phyloP scores from a whole-genome alignment of 2,888 invertebrate genomes.

The Timema podura region DNA sequence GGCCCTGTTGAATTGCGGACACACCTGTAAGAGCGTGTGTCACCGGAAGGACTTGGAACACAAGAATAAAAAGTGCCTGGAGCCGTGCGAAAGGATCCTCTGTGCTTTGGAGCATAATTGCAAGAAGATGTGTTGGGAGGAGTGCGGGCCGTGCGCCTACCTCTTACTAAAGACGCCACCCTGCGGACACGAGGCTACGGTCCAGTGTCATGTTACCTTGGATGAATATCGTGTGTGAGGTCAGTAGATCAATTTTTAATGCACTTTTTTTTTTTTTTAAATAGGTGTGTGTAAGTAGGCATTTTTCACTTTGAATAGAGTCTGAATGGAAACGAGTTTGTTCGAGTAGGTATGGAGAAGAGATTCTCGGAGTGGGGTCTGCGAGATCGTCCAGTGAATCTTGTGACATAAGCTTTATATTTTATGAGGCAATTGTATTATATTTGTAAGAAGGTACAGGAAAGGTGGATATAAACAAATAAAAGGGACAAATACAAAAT shows the following conservation, averaged over 20 bases:
- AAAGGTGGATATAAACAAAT: no score
- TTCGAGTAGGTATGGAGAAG: no score
- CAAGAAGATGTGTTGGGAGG: constrained; percentile 47
- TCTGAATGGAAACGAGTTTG: no score
- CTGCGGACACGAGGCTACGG: constrained; percentile 49
- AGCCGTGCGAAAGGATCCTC: constrained; percentile 31
- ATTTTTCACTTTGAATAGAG: constrained; percentile 31
- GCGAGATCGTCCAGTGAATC: no score
- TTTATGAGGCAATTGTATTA: no score
- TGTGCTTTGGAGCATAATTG: constrained; percentile 53
- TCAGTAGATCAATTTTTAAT: no score
- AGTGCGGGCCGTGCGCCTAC: constrained; percentile 48
- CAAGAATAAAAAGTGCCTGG: constrained; percentile 35
- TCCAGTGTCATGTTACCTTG: constrained; percentile 49
- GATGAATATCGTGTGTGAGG: constrained; percentile 29
- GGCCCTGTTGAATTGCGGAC: constrained; percentile 43
- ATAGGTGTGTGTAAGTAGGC: constrained; percentile 38
- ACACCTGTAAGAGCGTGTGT: constrained; percentile 43
- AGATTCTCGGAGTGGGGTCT: no score
- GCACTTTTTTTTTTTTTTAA: constrained; percentile 11
- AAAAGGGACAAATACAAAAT: no score
- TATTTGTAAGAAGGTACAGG: no score
- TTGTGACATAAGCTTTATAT: no score
- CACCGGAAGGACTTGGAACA: constrained; percentile 43
- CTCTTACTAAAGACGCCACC: constrained; percentile 45